Conservation (phyloP, 2,113 vertebrate genomes). For the Calidris pugnax region DNA sequence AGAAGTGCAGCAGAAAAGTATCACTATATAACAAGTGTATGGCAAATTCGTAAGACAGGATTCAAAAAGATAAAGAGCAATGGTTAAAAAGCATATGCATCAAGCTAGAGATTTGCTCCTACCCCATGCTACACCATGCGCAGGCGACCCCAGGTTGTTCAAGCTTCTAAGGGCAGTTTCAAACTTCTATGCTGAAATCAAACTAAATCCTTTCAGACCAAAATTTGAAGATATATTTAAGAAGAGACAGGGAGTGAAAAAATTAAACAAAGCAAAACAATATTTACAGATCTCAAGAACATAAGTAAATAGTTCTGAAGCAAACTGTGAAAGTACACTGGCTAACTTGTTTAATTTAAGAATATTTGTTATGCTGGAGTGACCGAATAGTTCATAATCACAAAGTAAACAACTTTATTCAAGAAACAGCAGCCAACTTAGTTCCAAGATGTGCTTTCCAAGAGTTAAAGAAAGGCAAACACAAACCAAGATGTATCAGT, state of each 20-base stretch:
- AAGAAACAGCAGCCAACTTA: background rate
- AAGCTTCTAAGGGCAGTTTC: background rate
- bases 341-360: background rate
- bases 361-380: background rate
- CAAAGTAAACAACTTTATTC: background rate
- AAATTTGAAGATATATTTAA: background rate
- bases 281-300: background rate
- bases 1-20: background rate
- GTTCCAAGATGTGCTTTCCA: too few relatives aligned
- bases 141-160: background rate
- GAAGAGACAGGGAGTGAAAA: background rate
- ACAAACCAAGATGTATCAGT: rapidly evolving
- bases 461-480: background rate
- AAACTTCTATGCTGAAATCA: background rate
- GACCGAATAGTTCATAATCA: background rate
- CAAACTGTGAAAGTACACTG: background rate
- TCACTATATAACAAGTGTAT: background rate
- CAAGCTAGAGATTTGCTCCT: background rate
- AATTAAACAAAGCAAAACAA: background rate
- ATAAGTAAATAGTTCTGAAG: background rate
- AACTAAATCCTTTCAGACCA: background rate
- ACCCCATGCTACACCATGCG: background rate
- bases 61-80: background rate
- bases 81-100: background rate
- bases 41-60: background rate